These are phyloP conservation scores for Leptodirus hochenwartii DNA, from an alignment of 2,888 invertebrate genomes.

Conservation along the genomic window DNA sequence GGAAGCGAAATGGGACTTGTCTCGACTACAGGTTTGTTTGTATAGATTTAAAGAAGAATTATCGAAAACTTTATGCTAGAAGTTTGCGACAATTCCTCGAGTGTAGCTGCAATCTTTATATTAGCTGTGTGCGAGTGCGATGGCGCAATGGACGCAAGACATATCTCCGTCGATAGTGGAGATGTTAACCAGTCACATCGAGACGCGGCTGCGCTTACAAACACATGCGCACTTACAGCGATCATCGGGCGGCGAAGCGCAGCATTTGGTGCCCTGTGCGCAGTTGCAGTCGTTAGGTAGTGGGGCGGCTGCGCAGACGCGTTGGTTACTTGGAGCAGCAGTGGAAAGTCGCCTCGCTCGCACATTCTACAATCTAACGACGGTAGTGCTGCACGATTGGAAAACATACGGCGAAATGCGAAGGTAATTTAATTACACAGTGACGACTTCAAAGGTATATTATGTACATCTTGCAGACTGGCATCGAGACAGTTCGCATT, in stretches of 20 bases:
- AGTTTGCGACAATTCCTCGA: no score
- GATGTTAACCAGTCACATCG: no score
- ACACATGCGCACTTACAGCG: conserved; percentile 83
- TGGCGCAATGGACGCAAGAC: no score
- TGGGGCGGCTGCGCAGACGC: conserved; percentile 22
- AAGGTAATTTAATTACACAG: conserved; percentile 25
- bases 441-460: background rate
- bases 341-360: conserved; percentile 85
- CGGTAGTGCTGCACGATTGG: conserved; percentile 90
- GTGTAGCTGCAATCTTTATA: no score
- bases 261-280: conserved; percentile 38
- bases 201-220: conserved; percentile 81
- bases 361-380: conserved; percentile 93
- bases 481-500: conserved; percentile 71
- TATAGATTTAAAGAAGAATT: no score
- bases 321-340: no score
- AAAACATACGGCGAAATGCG: conserved; percentile 95
- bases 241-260: no score
- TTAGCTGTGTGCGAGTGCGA: no score
- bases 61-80: no score
- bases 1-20: no score
- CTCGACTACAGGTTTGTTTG: no score
- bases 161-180: no score
- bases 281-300: conserved; percentile 25
- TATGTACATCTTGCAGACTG: conserved; percentile 27